Conservation (phyloP, 2,888 invertebrate genomes). For the Proisotoma minuta region DNA sequence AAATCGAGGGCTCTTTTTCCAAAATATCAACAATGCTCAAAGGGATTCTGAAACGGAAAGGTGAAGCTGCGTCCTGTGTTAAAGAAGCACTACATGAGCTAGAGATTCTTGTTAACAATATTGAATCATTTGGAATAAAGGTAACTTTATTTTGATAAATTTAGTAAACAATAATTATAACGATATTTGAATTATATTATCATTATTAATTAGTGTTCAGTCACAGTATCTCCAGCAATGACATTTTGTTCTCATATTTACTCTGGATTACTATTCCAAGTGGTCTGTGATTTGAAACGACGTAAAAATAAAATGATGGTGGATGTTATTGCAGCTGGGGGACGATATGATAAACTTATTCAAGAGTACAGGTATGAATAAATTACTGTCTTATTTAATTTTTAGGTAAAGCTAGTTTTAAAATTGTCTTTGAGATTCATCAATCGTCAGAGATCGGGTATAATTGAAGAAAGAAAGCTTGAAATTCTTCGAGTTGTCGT, state of each 20-base stretch:
- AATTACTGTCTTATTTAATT: too few species aligned
- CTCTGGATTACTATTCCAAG: conserved; percentile 65
- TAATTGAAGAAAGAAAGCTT: conserved; percentile 33
- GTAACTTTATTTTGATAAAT: conserved; percentile 54
- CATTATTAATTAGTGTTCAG: conserved; percentile 54
- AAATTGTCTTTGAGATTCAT: too few species aligned
- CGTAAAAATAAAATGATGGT: conserved; percentile 56
- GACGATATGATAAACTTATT: conserved; percentile 81
- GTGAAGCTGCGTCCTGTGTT: conserved; percentile 63
- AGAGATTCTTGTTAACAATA: conserved; percentile 65
- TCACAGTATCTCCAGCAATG: conserved; percentile 59
- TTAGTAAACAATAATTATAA: conserved; percentile 12
- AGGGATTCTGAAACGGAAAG: conserved; percentile 65
- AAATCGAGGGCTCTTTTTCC: conserved; percentile 61
- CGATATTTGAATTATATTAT: conserved; percentile 10
- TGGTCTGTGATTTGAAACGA: conserved; percentile 59
- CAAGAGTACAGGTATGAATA: conserved; percentile 61
- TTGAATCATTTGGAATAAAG: conserved; percentile 69
- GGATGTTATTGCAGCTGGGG: conserved; percentile 79
- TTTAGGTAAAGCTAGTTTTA: too few species aligned
- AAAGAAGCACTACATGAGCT: conserved; percentile 70
- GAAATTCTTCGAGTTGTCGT: conserved; percentile 33
- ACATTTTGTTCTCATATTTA: conserved; percentile 61
- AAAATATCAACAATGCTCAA: conserved; percentile 61
- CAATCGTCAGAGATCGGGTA: conserved; percentile 17